These are phyloP conservation scores for Capra hircus DNA, from an alignment of 2,113 vertebrate species.

Conservation along the genomic window DNA sequence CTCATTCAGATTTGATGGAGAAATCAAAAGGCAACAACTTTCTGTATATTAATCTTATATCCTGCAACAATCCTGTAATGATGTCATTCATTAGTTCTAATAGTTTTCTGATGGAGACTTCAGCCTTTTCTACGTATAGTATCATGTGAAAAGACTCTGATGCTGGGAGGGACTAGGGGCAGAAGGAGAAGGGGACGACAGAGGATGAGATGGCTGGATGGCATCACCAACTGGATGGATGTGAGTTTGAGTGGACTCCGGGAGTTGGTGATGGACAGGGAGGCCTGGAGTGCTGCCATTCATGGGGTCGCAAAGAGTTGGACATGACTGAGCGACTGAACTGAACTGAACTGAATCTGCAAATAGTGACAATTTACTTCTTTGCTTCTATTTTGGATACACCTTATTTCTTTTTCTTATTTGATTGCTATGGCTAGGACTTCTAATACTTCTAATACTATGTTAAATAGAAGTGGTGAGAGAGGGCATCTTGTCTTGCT, in stretches of 20 bases:
- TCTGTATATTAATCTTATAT: not conserved
- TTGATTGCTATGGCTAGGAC: not conserved
- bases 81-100: not conserved
- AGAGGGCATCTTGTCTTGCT: not conserved
- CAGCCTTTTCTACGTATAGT: not conserved
- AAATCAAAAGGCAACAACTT: not conserved
- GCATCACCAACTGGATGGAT: rapidly evolving
- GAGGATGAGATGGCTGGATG: too few relatives aligned
- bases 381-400: not conserved
- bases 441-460: not conserved
- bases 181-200: too few relatives aligned
- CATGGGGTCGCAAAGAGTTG: too few relatives aligned
- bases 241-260: too few relatives aligned
- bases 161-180: too few relatives aligned
- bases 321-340: too few relatives aligned
- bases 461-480: not conserved
- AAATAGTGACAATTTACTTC: not conserved
- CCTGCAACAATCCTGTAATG: not conserved
- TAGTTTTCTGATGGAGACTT: not conserved
- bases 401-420: not conserved
- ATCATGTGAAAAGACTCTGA: not conserved
- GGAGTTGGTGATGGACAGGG: too few relatives aligned
- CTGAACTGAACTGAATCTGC: not conserved
- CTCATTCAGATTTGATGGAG: not conserved
- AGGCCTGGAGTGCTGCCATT: too few relatives aligned